These are phyloP conservation scores for Lasiurus cinereus DNA, from an alignment of 2,113 vertebrate genomes.

Conservation along the genomic window DNA sequence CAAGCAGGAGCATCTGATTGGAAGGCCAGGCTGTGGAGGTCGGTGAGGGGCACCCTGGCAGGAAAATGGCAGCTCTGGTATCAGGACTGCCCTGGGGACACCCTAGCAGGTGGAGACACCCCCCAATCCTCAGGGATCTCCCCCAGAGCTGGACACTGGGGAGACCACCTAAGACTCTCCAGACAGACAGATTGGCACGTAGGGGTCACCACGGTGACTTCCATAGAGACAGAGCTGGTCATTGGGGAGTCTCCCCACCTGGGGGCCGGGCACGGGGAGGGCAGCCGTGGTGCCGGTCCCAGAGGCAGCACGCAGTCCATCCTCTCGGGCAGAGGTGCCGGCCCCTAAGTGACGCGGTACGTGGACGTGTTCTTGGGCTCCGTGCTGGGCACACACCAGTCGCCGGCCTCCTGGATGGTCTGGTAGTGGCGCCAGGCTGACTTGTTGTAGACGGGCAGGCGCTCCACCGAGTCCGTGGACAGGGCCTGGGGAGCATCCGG, in stretches of 20 bases:
- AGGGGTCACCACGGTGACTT: constrained; percentile 53
- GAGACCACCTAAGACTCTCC: constrained; percentile 5
- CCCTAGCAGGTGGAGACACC: not conserved
- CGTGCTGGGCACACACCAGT: constrained; percentile 96
- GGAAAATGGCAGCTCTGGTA: constrained; percentile 10
- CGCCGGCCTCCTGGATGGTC: constrained; percentile 93
- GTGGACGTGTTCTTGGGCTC: constrained; percentile 94
- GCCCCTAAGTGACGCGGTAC: constrained; percentile 89
- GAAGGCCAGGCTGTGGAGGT: constrained; percentile 21
- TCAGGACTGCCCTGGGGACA: not conserved
- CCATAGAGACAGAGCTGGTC: constrained; percentile 50
- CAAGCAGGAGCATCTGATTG: not conserved
- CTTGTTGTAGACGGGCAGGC: constrained; percentile 97
- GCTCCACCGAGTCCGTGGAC: constrained; percentile 96
- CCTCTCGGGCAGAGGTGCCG: not conserved
- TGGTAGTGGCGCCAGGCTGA: constrained; percentile 96
- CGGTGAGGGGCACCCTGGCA: constrained; percentile 21
- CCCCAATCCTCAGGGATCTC: not conserved
- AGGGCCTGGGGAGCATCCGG: constrained; percentile 88
- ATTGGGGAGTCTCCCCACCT: not conserved
- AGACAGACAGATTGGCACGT: constrained; percentile 69
- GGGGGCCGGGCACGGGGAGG: not conserved
- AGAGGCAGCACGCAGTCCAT: not conserved
- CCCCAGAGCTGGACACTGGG: not conserved
- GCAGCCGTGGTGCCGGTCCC: not conserved